These are phyloP conservation scores for Plebejus argus DNA, from an alignment of 2,888 invertebrate genomes.

Conservation along the genomic window DNA sequence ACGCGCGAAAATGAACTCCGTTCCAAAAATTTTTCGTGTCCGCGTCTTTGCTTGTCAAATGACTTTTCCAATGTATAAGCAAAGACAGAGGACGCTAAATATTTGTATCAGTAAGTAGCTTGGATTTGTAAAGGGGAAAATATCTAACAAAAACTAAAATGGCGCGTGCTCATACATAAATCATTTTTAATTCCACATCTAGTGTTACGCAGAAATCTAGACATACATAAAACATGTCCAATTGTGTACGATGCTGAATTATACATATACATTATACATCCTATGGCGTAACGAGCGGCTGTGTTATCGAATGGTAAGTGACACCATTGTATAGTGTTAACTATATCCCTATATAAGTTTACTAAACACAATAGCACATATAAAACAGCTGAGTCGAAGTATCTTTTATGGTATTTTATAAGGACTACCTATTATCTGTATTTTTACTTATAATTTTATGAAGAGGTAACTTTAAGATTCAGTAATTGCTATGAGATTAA, in stretches of 20 bases:
- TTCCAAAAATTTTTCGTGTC: no score
- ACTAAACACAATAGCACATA: not conserved
- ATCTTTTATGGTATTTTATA: no score
- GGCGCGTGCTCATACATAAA: constrained; percentile 10
- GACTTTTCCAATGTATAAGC: no score
- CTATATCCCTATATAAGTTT: not conserved
- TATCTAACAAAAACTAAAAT: not conserved
- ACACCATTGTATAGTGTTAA: not conserved
- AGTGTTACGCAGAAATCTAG: constrained; percentile 1
- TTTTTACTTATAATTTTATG: no score
- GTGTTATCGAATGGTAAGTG: constrained; percentile 10
- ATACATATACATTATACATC: constrained; percentile 1
- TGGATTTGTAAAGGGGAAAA: not conserved
- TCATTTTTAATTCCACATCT: constrained; percentile 25
- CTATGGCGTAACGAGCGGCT: not conserved
- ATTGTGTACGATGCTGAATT: constrained; percentile 12
- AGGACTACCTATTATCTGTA: no score
- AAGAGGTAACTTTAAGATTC: no score
- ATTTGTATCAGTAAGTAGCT: no score
- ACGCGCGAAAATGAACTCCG: no score
- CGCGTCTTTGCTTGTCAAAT: no score
- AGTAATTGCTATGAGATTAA: no score
- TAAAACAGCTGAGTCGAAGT: no score
- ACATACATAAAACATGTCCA: constrained; percentile 20
- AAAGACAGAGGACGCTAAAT: no score